Percentiles rank a stretch among this genome's conserved stretches.
phyloP scores from a whole-genome alignment of 2,113 vertebrate species.

The Oxyura jamaicensis region DNA sequence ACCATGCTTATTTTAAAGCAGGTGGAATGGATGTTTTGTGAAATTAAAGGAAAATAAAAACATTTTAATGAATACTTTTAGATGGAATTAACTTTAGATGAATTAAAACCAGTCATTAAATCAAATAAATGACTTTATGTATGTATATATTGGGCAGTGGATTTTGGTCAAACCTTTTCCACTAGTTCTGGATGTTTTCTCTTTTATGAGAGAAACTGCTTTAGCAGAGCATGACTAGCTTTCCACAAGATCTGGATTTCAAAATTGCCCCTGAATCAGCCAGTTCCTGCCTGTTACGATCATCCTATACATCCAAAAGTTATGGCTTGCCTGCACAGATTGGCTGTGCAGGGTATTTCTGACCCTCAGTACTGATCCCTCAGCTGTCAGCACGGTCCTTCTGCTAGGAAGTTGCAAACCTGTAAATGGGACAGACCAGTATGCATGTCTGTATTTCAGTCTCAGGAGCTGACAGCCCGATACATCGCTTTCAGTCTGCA shows the following conservation, averaged over 20 bases:
- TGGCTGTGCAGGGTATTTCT: neutral
- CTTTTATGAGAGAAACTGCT: neutral
- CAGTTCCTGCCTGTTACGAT: neutral
- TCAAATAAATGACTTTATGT: neutral
- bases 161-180: neutral
- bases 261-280: neutral
- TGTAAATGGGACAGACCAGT: neutral
- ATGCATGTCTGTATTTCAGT: neutral
- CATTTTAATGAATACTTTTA: neutral
- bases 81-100: neutral
- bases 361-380: neutral
- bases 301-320: neutral
- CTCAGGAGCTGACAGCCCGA: neutral
- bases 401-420: neutral
- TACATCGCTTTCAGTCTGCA: neutral
- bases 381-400: fast-evolving
- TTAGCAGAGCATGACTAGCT: neutral
- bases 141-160: neutral
- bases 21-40: neutral
- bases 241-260: neutral
- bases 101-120: neutral
- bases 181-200: neutral
- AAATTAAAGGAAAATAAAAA: neutral
- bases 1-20: neutral
- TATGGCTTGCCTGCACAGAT: neutral